phyloP scores from a whole-genome alignment of 2,113 vertebrate species.

The Pterophyllum scalare region DNA sequence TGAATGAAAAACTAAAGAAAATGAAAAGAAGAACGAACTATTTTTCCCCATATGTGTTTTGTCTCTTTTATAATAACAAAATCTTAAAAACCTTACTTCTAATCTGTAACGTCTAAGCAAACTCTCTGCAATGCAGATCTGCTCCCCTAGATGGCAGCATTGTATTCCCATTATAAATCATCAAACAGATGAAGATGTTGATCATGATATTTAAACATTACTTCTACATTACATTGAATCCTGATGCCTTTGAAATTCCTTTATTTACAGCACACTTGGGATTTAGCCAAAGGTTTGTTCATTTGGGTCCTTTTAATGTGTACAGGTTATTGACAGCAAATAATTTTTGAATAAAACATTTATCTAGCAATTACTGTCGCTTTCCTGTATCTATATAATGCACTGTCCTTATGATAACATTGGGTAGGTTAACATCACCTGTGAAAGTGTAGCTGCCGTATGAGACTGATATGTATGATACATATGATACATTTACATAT shows the following conservation, averaged over 20 bases:
- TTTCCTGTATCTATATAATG: not conserved
- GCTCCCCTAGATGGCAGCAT: conserved; percentile 34
- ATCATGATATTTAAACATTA: not conserved
- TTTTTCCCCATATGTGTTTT: not conserved
- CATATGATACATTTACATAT: too few species aligned
- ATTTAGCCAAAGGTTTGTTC: not conserved
- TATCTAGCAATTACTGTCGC: not conserved
- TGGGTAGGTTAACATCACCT: not conserved
- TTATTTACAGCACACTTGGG: not conserved
- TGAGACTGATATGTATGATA: too few species aligned
- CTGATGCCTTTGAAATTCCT: not conserved
- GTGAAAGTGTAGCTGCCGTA: not conserved
- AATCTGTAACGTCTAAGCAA: not conserved
- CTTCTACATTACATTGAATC: not conserved
- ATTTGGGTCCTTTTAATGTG: not conserved
- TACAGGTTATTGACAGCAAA: not conserved
- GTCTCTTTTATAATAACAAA: not conserved
- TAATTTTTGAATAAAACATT: not conserved
- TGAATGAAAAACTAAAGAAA: not conserved
- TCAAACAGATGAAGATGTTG: not conserved
- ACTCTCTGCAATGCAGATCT: not conserved
- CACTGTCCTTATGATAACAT: not conserved
- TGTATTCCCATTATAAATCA: not conserved
- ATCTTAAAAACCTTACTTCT: not conserved
- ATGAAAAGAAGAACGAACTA: not conserved